Conservation (phyloP, 1,140 invertebrate genomes). For the Daktulosphaira vitifoliae region DNA sequence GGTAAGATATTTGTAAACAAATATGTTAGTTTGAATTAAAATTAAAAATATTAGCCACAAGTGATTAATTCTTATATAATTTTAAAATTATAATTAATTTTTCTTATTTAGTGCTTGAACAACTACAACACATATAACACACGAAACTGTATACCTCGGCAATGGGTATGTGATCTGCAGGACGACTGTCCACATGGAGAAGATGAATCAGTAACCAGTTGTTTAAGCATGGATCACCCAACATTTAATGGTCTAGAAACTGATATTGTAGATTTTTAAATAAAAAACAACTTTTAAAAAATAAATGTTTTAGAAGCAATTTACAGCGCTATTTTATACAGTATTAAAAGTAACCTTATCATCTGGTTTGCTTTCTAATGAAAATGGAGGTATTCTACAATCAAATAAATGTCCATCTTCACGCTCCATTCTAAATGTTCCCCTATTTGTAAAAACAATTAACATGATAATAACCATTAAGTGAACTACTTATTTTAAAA, state of each 20-base stretch:
- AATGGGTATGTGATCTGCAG: conserved; percentile 39
- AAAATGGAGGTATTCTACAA: conserved; percentile 92
- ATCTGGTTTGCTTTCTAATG: conserved; percentile 84
- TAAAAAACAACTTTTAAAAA: conserved; percentile 26
- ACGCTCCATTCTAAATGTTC: conserved; percentile 91
- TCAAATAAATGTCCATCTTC: conserved; percentile 94
- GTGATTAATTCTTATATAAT: conserved; percentile 5
- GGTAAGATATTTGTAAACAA: no score
- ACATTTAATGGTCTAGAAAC: conserved; percentile 33
- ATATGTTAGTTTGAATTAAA: no score
- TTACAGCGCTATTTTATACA: conserved; percentile 11
- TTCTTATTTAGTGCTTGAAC: conserved; percentile 22
- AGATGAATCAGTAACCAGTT: conserved; percentile 37
- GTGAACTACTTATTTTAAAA: no score
- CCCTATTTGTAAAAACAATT: conserved; percentile 49
- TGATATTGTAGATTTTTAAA: conserved; percentile 25
- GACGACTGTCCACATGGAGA: conserved; percentile 40
- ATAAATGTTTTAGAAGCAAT: conserved; percentile 16
- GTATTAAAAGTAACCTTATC: conserved; percentile 34
- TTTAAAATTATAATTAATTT: conserved; percentile 7
- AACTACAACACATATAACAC: conserved; percentile 2
- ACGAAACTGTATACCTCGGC: conserved; percentile 37
- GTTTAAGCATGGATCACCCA: conserved; percentile 34
- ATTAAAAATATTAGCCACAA: background rate
- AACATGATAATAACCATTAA: background rate